Percentiles rank a stretch among this genome's conserved stretches.
These are phyloP conservation scores for Tarsius wallacei DNA, from an alignment of 2,797 vertebrate species.

Conservation along the genomic window DNA sequence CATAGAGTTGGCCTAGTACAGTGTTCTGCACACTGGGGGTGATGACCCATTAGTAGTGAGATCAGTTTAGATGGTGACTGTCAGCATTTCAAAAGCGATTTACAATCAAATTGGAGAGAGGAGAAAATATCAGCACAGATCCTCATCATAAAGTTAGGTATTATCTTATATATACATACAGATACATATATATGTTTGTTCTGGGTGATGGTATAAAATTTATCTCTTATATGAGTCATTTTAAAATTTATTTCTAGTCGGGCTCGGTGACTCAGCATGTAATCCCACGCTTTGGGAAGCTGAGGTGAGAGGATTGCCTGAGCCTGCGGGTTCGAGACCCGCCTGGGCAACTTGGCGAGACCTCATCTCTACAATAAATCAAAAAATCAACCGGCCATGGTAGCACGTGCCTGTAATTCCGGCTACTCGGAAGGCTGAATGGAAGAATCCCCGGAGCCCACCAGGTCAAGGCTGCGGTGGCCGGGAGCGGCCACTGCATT, in stretches of 20 bases:
- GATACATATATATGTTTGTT: not conserved
- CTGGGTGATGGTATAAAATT: not conserved
- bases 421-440: too few species aligned
- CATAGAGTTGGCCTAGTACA: slow-evolving; percentile 7
- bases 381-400: too few species aligned
- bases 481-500: too few species aligned
- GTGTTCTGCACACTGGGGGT: slow-evolving; percentile 40
- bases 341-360: too few species aligned
- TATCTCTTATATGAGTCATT: slow-evolving; percentile 39
- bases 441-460: too few species aligned
- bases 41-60: slow-evolving; percentile 39
- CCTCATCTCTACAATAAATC: too few species aligned
- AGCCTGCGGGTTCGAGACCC: too few species aligned
- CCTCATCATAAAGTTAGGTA: not conserved
- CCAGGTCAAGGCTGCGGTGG: too few species aligned
- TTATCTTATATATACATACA: not conserved
- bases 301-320: too few species aligned
- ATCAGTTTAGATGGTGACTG: slow-evolving; percentile 44
- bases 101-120: slow-evolving; percentile 45
- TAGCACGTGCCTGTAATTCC: too few species aligned
- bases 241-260: not conserved
- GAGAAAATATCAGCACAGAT: not conserved
- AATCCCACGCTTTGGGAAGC: too few species aligned
- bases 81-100: slow-evolving; percentile 40
- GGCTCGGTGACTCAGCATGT: too few species aligned